Percentiles rank a stretch among this genome's conserved stretches.
These are phyloP conservation scores for Pecten maximus DNA, from an alignment of 2,888 invertebrate genomes.

Conservation along the genomic window DNA sequence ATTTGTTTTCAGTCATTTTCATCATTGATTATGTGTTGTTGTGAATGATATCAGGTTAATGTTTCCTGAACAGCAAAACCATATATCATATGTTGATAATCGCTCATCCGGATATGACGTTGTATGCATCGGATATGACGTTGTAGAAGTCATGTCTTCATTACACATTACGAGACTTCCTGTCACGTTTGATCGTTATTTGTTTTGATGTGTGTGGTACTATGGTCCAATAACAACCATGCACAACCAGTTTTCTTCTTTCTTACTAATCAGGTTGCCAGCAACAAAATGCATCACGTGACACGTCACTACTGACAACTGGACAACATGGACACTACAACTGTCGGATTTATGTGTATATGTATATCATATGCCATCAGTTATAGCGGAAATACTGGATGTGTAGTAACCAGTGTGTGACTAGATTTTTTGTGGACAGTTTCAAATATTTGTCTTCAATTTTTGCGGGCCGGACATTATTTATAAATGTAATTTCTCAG, in stretches of 20 bases:
- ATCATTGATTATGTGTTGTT: no score
- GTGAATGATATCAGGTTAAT: background rate
- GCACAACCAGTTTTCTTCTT: background rate
- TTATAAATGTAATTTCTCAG: no score
- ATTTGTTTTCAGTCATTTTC: no score
- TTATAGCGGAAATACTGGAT: background rate
- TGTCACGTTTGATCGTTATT: background rate
- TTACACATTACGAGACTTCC: background rate
- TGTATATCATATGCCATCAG: background rate
- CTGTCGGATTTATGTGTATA: background rate
- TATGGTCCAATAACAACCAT: background rate
- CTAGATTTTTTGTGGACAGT: background rate
- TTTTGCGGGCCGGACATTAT: no score
- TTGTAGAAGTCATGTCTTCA: background rate
- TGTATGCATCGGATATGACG: background rate
- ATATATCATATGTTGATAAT: background rate
- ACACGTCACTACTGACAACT: background rate
- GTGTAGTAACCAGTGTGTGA: background rate
- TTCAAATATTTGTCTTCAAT: no score
- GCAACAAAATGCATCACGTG: background rate
- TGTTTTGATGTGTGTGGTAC: background rate
- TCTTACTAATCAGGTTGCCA: background rate
- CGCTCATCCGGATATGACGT: no score
- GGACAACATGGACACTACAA: background rate
- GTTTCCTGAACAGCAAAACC: background rate